These are phyloP conservation scores for Pachyrhynchus sulphureomaculatus DNA, from an alignment of 1,140 invertebrate species.

Conservation along the genomic window DNA sequence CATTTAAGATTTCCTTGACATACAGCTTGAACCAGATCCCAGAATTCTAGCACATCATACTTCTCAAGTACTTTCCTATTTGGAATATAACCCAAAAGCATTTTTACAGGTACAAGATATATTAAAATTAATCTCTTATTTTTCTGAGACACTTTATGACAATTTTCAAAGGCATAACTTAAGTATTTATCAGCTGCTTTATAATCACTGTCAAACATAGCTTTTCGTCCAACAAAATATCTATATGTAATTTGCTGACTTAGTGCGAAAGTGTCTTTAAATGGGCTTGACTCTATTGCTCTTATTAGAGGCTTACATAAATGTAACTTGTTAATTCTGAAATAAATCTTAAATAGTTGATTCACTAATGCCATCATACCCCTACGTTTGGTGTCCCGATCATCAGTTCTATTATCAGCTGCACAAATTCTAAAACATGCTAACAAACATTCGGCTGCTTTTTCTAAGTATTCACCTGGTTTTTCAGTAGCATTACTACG, in stretches of 20 bases:
- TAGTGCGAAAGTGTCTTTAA: conserved; percentile 85
- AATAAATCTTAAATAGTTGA: conserved; percentile 97
- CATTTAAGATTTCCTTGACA: conserved; percentile 85
- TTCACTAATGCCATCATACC: conserved; percentile 96
- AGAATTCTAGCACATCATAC: conserved; percentile 89
- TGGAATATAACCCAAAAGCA: conserved; percentile 93
- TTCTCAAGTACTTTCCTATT: conserved; percentile 76
- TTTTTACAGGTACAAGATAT: conserved; percentile 96
- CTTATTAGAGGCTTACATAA: conserved; percentile 95
- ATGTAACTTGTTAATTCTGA: conserved; percentile 95
- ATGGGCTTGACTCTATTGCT: conserved; percentile 88
- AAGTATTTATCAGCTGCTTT: conserved; percentile 88
- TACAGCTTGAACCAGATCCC: conserved; percentile 82
- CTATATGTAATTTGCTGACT: conserved; percentile 92
- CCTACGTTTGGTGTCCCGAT: conserved; percentile 89
- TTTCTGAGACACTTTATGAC: conserved; percentile 76
- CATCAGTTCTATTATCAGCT: conserved; percentile 85
- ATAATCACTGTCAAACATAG: conserved; percentile 98
- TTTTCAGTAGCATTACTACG: conserved; percentile 54
- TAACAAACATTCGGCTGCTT: conserved; percentile 93
- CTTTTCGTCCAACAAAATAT: conserved; percentile 95
- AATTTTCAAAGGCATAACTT: conserved; percentile 90
- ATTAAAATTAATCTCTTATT: conserved; percentile 95
- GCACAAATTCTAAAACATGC: conserved; percentile 94
- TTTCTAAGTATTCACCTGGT: conserved; percentile 82